These are phyloP conservation scores for Brachionus calyciflorus DNA, from an alignment of 1,140 invertebrate genomes.

Conservation along the genomic window DNA sequence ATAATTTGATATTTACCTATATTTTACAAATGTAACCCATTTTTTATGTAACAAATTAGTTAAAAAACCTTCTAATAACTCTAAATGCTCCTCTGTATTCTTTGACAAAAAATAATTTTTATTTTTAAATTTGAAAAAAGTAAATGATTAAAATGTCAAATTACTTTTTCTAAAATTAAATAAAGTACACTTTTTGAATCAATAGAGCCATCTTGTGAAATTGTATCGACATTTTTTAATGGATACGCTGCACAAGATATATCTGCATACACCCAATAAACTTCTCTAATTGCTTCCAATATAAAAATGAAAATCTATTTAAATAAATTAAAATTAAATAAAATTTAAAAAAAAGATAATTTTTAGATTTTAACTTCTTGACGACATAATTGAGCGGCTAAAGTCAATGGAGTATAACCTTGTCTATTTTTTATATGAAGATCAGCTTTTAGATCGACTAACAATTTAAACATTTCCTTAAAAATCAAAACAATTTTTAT, in stretches of 20 bases:
- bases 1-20: constrained; percentile 67
- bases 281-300: constrained; percentile 85
- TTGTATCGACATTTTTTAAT: constrained; percentile 90
- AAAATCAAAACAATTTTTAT: too few species aligned
- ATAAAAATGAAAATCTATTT: constrained; percentile 84
- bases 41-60: constrained; percentile 91
- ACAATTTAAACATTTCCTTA: constrained; percentile 90
- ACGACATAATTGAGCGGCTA: constrained; percentile 85
- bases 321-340: not conserved
- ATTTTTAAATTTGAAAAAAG: too few species aligned
- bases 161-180: constrained; percentile 95
- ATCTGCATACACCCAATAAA: constrained; percentile 81
- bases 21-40: constrained; percentile 95
- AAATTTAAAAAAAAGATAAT: not conserved
- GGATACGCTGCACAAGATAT: constrained; percentile 96
- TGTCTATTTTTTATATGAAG: constrained; percentile 79
- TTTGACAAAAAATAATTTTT: constrained; percentile 54
- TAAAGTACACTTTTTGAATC: constrained; percentile 89
- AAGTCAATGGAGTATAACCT: constrained; percentile 83
- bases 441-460: constrained; percentile 82
- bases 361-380: constrained; percentile 68
- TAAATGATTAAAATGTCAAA: constrained; percentile 51
- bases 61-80: constrained; percentile 88
- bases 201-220: constrained; percentile 81
- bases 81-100: constrained; percentile 89